A percentile compares a stretch with the other conserved stretches of the same genome.
These are phyloP conservation scores for Elegia similella DNA, from an alignment of 2,888 invertebrate species.

Conservation along the genomic window DNA sequence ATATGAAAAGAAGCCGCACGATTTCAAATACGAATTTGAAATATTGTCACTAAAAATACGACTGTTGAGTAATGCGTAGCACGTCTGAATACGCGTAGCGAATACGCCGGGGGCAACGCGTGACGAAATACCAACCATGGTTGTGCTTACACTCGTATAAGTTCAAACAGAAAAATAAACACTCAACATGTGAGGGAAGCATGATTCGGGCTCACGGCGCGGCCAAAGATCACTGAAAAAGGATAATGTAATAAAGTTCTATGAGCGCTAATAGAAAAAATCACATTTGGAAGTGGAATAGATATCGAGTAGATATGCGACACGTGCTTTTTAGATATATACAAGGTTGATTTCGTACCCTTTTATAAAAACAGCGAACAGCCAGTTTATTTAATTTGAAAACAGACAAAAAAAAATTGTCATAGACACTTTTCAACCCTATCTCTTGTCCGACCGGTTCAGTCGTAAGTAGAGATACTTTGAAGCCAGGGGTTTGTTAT, in stretches of 20 bases:
- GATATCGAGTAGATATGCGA: too few species aligned
- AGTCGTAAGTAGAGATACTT: too few species aligned
- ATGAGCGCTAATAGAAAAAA: not conserved
- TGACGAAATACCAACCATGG: constrained; percentile 19
- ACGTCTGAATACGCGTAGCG: constrained; percentile 14
- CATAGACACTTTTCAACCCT: too few species aligned
- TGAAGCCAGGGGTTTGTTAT: too few species aligned
- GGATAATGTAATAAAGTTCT: not conserved
- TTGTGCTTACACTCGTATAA: constrained; percentile 18
- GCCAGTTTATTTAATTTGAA: too few species aligned
- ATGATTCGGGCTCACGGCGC: not conserved
- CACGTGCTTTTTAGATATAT: too few species aligned
- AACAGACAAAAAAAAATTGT: too few species aligned
- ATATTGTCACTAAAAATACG: constrained; percentile 6
- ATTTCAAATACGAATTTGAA: not conserved
- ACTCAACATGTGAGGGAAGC: constrained; percentile 16
- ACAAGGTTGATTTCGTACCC: too few species aligned
- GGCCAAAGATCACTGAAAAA: not conserved
- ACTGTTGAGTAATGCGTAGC: constrained; percentile 16
- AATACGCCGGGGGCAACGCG: constrained; percentile 12
- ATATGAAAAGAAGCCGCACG: too few species aligned
- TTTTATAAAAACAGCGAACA: too few species aligned
- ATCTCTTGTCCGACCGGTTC: too few species aligned
- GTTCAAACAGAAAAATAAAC: constrained; percentile 23
- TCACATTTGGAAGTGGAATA: too few species aligned